phyloP scores from a whole-genome alignment of 2,797 vertebrate species.

The Mormyrus proboscirostris region DNA sequence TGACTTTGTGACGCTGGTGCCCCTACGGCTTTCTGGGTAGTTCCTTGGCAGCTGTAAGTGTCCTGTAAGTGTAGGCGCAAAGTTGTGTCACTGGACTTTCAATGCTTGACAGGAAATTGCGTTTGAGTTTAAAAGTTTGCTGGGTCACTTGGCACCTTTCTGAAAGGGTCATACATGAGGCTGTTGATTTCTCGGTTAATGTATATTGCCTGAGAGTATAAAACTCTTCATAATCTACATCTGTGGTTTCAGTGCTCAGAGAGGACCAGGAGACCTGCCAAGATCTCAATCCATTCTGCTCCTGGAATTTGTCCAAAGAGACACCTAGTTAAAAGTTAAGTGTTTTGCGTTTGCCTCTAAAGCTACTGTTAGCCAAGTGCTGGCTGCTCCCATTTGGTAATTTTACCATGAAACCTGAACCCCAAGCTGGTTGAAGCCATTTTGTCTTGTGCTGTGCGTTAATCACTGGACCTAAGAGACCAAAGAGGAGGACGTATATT shows the following conservation, averaged over 20 bases:
- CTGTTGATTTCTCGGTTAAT: slow-evolving; percentile 2
- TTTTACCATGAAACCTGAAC: neutral
- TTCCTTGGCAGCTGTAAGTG: neutral
- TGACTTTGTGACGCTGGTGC: neutral
- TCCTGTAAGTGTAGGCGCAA: neutral
- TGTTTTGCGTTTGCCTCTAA: neutral
- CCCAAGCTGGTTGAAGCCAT: neutral
- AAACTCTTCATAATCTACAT: slow-evolving; percentile 14
- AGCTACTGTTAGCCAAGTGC: neutral
- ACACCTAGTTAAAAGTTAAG: slow-evolving; percentile 8
- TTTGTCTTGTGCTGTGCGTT: neutral
- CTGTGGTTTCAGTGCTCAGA: slow-evolving; percentile 13
- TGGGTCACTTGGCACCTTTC: neutral
- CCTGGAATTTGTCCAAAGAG: neutral
- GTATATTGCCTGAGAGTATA: neutral
- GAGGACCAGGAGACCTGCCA: neutral
- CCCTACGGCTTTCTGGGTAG: neutral
- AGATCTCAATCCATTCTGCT: slow-evolving; percentile 10
- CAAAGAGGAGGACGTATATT: neutral
- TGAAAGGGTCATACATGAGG: neutral
- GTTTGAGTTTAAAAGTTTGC: neutral
- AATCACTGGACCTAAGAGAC: neutral
- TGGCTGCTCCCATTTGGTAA: neutral
- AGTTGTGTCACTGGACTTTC: neutral
- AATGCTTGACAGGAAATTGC: neutral